Percentiles rank a stretch among this genome's conserved stretches.
phyloP scores from a whole-genome alignment of 2,113 vertebrate genomes.

The Phrynosoma blainvillii region DNA sequence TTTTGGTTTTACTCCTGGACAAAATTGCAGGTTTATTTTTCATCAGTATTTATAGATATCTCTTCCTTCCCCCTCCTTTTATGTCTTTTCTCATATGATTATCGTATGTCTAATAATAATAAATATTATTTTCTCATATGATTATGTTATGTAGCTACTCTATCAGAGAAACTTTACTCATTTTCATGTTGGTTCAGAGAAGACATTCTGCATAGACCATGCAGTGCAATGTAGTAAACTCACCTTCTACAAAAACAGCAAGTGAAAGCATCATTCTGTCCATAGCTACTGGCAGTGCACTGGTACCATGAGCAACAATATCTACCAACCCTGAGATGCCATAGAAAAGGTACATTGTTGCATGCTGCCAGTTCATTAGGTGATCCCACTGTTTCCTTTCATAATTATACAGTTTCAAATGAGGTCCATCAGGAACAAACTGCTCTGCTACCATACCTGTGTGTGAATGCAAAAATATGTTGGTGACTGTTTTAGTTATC shows the following conservation, averaged over 20 bases:
- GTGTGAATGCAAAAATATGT: background rate
- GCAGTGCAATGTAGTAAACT: slow-evolving; percentile 24
- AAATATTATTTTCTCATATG: background rate
- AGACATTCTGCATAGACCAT: background rate
- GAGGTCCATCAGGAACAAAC: slow-evolving; percentile 82
- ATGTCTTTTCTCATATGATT: background rate
- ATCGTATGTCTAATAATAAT: no score
- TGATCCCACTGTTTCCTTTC: slow-evolving; percentile 84
- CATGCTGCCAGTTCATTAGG: slow-evolving; percentile 92
- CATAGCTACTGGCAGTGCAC: slow-evolving; percentile 79
- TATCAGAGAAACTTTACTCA: background rate
- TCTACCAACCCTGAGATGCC: slow-evolving; percentile 82
- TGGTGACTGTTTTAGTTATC: background rate
- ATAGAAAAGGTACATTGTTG: slow-evolving; percentile 96
- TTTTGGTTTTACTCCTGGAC: no score
- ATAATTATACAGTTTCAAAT: slow-evolving; percentile 84
- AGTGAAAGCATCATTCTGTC: slow-evolving; percentile 86
- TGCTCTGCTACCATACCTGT: slow-evolving; percentile 91
- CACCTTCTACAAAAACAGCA: slow-evolving; percentile 92
- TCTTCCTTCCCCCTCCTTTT: background rate
- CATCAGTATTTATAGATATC: no score
- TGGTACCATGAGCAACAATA: slow-evolving; percentile 82
- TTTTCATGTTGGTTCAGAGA: background rate
- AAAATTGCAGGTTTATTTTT: no score
- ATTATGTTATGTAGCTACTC: background rate